Base-by-base conservation (phyloP, 64 coral and sea anemone genomes). In the Hydrozoanthus tunicans region DNA sequence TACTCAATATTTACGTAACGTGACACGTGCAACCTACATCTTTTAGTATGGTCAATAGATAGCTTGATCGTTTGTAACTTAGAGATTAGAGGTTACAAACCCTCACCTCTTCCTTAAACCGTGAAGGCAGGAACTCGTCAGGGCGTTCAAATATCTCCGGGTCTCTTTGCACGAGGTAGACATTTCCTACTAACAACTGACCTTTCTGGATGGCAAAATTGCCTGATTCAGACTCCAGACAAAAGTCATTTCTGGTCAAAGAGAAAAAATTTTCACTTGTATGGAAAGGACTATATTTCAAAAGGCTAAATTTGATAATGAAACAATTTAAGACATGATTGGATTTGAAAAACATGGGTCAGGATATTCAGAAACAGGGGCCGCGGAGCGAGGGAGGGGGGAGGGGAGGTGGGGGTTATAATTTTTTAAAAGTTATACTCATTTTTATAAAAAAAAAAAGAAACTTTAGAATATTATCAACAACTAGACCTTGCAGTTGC, bases 41-140 rank as follows among this genome's bases (percentile, higher is more conserved):
- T 43, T 43, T 43, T 43, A 43, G 32, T 43, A 43, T 43, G 32
- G 32, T 43, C 32, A 43, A 43, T 43, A 43, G 32, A 43, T 43
- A 43, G 32, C 32, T 43, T 2, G 32, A 43, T 43, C 32, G 32
- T 43, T 43, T 43, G 32, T 32, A 32, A 32, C 25, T 7, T 8
- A 73, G 70, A 5, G 12, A 4, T 15, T n/a, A 25, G 56, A 78
- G 3, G 59, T 65, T 3, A 9, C 8, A 13, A 3, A 64, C 6
- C 24, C 27, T 89, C 32, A 92, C 95, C 92, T 94, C 89, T 62
- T 96, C 78, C 67, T 94, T 43, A 75, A 94, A 96, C 82, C 95
- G 79, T 79, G 92, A 94, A 0, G 95, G 95, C 9, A 92, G 78
- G 53, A 96, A 96, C 69, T 58, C 81, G 3, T 96, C 78, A 3